Evolutionary conservation across 2,113 vertebrate genomes (phyloP), one percentile per base, ranked within the genome.

Genomic region (Oreochromis aureus): DNA sequence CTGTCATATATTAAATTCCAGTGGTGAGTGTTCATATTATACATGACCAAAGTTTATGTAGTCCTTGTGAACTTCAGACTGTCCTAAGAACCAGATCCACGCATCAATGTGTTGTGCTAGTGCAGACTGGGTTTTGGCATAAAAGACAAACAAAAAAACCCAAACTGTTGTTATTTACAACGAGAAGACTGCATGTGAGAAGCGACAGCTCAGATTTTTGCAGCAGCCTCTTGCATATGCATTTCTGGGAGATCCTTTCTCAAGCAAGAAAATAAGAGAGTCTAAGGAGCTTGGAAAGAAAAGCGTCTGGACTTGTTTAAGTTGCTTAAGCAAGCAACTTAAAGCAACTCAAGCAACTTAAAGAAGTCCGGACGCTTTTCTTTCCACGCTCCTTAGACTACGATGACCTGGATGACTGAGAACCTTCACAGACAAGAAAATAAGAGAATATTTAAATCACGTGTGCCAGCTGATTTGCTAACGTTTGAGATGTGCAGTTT

Each of bases 31-130:
- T 36, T 71, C 66, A 44, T 24, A 2, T 41, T 44, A 44, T 15
- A 69, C 19, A 22, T 3, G 58, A 8, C 58, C 15, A 2, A 0
- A 32, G 8, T 59, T 59, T 2, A 4, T 61, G 27, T 32, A 1
- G n/a, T 58, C 56, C 24, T 39, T 22, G 63, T 69, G 19, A 69
- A 41, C 32, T 66, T 66, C 10, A 66, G 2, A 66, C 18, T n/a
- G 6, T 19, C 18, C 6, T 69, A 69, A 69, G 58, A 34, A 10
- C 10, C 58, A 61, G 16, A 63, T 63, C 34, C 1, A 0, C 1
- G 15, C 27, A 18, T 59, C 34, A 61, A 1, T 3, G 0, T 15
- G 56, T 9, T 58, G 56, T 16, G 56, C 12, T 58, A 27, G 12
- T 8, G 55, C 55, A 58, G 11, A 30, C 27, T 30, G 56, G 27